A percentile compares a stretch with the other conserved stretches of the same genome.
Conservation (phyloP, 2,797 vertebrate species). For the Catamblyrhynchus diadema region DNA sequence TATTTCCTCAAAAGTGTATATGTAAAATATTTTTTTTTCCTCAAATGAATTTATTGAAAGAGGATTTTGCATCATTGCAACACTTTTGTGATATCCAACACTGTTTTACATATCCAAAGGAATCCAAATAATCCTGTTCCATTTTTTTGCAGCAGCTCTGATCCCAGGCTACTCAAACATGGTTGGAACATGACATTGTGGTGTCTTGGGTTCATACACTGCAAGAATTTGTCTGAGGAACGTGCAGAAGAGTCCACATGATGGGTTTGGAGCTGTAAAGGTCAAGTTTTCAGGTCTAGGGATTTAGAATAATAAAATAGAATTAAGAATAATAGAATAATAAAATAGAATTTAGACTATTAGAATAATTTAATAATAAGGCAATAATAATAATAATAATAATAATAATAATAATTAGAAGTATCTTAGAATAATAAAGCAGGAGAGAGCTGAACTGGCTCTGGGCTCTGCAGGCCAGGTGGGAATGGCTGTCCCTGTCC, state of each 20-base stretch:
- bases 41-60: neutral
- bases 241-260: accelerated
- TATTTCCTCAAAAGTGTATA: neutral
- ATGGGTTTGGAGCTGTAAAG: neutral
- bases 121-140: neutral
- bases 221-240: neutral
- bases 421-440: neutral
- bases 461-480: neutral
- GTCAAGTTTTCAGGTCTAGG: neutral
- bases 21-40: neutral
- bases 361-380: too few relatives aligned
- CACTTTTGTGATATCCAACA: accelerated
- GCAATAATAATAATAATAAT: too few relatives aligned
- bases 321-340: too few relatives aligned
- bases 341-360: too few relatives aligned
- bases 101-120: neutral
- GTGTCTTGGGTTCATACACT: accelerated
- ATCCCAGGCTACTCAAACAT: neutral
- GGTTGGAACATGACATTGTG: neutral
- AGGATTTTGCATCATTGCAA: neutral
- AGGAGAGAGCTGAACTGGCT: neutral
- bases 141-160: neutral
- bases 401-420: neutral
- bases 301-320: neutral
- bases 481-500: neutral